A percentile compares a stretch with the other conserved stretches of the same genome.
phyloP scores from a whole-genome alignment of 2,888 invertebrate genomes.

The Vannuccia rotundouncinata region DNA sequence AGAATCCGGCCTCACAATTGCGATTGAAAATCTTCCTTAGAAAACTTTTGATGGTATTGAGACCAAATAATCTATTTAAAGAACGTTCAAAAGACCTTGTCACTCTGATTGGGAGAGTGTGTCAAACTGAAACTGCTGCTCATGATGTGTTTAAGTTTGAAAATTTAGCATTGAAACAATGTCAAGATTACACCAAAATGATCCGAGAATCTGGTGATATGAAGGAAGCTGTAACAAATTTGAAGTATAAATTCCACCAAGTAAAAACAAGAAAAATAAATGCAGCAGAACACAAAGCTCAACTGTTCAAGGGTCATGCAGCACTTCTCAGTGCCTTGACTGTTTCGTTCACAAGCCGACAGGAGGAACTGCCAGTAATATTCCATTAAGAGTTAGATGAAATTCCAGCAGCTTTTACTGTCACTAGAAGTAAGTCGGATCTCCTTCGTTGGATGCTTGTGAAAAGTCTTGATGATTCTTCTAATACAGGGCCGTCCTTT shows the following conservation, averaged over 20 bases:
- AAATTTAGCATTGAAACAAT: constrained; percentile 17
- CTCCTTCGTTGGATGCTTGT: background rate
- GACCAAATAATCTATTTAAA: constrained; percentile 24
- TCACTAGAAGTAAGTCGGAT: background rate
- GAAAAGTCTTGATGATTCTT: background rate
- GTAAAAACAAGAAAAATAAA: background rate
- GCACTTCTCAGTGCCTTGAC: background rate
- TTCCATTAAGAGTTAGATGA: background rate
- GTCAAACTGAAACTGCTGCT: constrained; percentile 8
- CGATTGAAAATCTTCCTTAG: constrained; percentile 10
- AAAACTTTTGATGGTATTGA: constrained; percentile 4
- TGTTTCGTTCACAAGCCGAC: background rate
- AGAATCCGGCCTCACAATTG: constrained; percentile 16
- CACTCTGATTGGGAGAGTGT: constrained; percentile 21
- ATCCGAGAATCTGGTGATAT: constrained; percentile 5
- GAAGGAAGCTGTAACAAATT: background rate
- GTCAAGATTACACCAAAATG: constrained; percentile 20
- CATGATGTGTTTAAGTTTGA: constrained; percentile 26
- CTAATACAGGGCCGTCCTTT: background rate
- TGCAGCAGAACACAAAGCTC: background rate
- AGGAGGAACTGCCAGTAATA: background rate
- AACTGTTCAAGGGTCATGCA: background rate
- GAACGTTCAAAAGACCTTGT: constrained; percentile 15
- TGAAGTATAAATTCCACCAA: background rate
- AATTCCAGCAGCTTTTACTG: background rate